phyloP scores from a whole-genome alignment of 1,140 invertebrate species.

The Euschistus heros region DNA sequence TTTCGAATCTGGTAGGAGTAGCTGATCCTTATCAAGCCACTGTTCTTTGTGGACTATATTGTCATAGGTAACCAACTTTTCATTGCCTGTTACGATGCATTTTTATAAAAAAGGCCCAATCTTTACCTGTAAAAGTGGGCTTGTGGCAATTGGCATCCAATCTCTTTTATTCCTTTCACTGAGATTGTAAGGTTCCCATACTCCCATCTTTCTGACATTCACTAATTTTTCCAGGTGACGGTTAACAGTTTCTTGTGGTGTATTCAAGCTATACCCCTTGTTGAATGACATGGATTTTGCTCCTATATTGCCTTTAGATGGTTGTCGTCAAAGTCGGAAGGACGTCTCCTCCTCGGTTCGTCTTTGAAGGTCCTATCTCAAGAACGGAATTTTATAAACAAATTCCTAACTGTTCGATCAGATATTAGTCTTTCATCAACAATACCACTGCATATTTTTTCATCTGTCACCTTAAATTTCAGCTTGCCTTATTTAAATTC shows the following conservation, averaged over 20 bases:
- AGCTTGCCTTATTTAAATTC: background rate
- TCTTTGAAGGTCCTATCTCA: background rate
- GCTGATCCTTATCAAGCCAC: too few species aligned
- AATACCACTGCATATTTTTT: background rate
- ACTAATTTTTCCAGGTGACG: too few species aligned
- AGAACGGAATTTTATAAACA: too few species aligned
- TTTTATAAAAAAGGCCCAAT: too few species aligned
- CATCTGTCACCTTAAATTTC: background rate
- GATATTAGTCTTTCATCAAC: background rate
- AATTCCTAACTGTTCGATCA: background rate
- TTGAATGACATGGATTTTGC: background rate
- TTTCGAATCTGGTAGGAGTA: too few species aligned
- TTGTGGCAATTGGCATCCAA: background rate
- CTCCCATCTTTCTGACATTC: background rate
- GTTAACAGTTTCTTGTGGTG: background rate
- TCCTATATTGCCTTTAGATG: background rate
- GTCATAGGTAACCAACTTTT: too few species aligned
- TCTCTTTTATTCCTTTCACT: background rate
- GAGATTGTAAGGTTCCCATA: conserved; percentile 1
- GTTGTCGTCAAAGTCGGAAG: conserved; percentile 4
- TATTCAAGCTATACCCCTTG: conserved; percentile 5
- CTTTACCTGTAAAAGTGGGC: too few species aligned
- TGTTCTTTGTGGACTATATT: too few species aligned
- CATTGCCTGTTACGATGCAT: too few species aligned
- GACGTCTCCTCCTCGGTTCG: background rate